Conservation (phyloP, 2,797 vertebrate genomes). For the Manis pentadactyla region DNA sequence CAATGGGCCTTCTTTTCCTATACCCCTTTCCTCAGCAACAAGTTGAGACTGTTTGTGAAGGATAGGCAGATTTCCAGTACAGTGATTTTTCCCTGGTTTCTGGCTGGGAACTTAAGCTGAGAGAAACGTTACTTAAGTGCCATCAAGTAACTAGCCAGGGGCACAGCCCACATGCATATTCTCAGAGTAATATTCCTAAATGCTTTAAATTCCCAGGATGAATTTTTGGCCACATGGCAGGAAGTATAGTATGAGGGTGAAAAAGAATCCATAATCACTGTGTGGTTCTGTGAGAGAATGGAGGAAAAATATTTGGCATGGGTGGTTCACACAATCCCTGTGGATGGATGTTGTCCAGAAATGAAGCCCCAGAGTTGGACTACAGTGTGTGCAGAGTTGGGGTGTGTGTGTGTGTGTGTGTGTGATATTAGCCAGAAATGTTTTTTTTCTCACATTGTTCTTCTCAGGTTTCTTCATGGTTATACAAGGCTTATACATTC, state of each 20-base stretch:
- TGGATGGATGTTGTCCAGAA: neutral
- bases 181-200: slow-evolving; percentile 24
- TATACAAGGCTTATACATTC: neutral
- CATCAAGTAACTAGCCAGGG: neutral
- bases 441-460: neutral
- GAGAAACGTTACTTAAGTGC: neutral
- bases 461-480: neutral
- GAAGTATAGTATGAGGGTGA: neutral
- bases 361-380: neutral
- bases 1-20: neutral
- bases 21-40: neutral
- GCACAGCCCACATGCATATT: neutral
- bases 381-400: no score
- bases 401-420: no score
- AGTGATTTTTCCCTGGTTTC: neutral
- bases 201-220: neutral
- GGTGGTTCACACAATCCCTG: neutral
- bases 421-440: neutral
- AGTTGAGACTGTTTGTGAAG: neutral
- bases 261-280: neutral
- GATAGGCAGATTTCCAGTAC: neutral
- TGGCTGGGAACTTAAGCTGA: neutral
- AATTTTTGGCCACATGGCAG: neutral
- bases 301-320: neutral
- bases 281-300: neutral